Evolutionary conservation across 2,113 vertebrate species (phyloP).

Genomic region (Ailuropoda melanoleuca): DNA sequence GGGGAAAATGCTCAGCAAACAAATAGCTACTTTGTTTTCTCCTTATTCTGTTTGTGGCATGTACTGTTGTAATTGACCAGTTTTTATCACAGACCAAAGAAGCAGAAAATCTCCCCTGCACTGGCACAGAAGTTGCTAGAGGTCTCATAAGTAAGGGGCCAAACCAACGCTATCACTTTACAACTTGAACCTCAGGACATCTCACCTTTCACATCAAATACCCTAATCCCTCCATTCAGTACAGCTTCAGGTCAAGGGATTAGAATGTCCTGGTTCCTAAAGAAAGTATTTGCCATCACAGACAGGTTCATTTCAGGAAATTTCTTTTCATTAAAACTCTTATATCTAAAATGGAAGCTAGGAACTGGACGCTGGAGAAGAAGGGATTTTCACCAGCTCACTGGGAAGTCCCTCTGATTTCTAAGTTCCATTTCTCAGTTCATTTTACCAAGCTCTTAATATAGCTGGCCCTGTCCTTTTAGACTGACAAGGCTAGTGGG

Average conservation of each 20-base stretch:
- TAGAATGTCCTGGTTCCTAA: not conserved
- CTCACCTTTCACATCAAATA: slow-evolving; percentile 45
- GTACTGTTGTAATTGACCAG: not conserved
- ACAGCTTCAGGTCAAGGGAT: not conserved
- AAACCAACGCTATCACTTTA: not conserved
- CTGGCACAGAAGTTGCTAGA: not conserved
- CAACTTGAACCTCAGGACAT: not conserved
- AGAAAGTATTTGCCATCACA: not conserved
- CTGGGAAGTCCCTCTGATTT: slow-evolving; percentile 62
- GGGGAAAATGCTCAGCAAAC: not conserved
- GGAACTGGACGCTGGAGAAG: slow-evolving; percentile 13
- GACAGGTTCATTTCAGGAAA: not conserved
- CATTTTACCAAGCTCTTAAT: slow-evolving; percentile 26
- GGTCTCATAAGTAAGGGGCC: not conserved
- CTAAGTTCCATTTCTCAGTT: slow-evolving; percentile 44
- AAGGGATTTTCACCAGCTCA: slow-evolving; percentile 56
- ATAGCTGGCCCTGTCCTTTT: slow-evolving; percentile 27
- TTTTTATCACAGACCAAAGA: not conserved
- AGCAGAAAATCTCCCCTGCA: not conserved
- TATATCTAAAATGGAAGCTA: not conserved
- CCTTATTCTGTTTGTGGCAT: not conserved
- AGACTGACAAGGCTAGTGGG: not conserved
- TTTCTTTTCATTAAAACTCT: slow-evolving; percentile 42
- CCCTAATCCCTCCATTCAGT: not conserved
- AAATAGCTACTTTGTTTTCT: not conserved